A percentile compares a stretch with the other conserved stretches of the same genome.
phyloP scores from a whole-genome alignment of 2,797 vertebrate genomes.

The Danionella dracula region DNA sequence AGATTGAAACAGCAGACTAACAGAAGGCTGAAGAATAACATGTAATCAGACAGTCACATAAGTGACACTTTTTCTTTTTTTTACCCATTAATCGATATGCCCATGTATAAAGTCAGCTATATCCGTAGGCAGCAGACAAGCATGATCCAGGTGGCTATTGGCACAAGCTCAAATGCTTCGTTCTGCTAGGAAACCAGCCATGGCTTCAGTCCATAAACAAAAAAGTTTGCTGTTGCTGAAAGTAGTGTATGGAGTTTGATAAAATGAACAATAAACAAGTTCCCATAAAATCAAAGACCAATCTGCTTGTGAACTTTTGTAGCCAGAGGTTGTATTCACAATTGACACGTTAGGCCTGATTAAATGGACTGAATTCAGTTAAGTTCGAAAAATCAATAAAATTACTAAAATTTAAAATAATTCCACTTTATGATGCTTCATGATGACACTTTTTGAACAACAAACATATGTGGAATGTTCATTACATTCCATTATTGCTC shows the following conservation, averaged over 20 bases:
- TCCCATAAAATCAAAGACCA: slow-evolving; percentile 45
- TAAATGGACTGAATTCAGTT: no score
- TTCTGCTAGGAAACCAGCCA: slow-evolving; percentile 8
- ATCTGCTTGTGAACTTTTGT: slow-evolving; percentile 24
- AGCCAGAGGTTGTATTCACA: background rate
- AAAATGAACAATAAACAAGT: slow-evolving; percentile 21
- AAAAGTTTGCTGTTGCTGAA: background rate
- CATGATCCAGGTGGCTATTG: slow-evolving; percentile 20
- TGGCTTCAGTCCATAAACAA: background rate
- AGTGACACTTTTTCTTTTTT: slow-evolving; percentile 12
- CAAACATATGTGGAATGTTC: no score
- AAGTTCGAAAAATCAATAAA: no score
- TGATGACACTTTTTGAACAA: no score
- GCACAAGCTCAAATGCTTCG: slow-evolving; percentile 35
- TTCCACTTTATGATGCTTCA: no score
- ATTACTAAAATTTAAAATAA: no score
- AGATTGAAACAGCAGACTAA: slow-evolving; percentile 27
- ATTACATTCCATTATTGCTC: no score
- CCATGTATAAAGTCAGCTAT: slow-evolving; percentile 15
- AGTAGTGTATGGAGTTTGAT: slow-evolving; percentile 26
- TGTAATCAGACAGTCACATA: slow-evolving; percentile 38
- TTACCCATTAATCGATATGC: slow-evolving; percentile 10
- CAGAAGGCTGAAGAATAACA: slow-evolving; percentile 31
- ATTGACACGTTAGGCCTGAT: background rate
- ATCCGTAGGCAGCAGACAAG: slow-evolving; percentile 17